Percentiles rank a stretch among this genome's conserved stretches.
These are phyloP conservation scores for Diprion similis DNA, from an alignment of 1,140 invertebrate species.

Conservation along the genomic window DNA sequence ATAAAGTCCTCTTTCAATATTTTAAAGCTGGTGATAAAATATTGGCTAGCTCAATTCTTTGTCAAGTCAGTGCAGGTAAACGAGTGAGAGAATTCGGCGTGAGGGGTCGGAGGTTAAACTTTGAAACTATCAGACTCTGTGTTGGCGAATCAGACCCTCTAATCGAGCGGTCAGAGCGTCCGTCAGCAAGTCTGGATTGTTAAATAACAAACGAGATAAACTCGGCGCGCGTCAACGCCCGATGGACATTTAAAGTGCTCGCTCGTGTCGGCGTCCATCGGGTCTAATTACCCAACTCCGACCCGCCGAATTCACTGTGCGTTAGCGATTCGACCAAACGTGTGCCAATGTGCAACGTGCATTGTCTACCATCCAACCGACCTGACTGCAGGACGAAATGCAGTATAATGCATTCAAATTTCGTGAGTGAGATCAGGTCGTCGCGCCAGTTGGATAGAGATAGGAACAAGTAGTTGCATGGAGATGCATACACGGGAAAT, in stretches of 20 bases:
- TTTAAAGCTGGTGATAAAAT: no score
- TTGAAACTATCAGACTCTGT: no score
- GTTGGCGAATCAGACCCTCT: no score
- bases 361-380: not conserved
- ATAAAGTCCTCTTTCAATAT: no score
- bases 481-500: not conserved
- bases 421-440: no score
- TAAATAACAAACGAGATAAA: constrained; percentile 49
- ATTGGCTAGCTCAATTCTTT: no score
- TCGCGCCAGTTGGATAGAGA: not conserved
- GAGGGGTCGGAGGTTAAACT: no score
- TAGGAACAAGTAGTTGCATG: not conserved
- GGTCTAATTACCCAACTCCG: constrained; percentile 43
- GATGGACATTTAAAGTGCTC: constrained; percentile 55
- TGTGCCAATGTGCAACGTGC: constrained; percentile 26
- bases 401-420: not conserved
- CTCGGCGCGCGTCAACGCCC: constrained; percentile 29
- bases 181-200: constrained; percentile 31
- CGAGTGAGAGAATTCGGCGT: no score
- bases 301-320: constrained; percentile 19
- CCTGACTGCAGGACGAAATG: not conserved
- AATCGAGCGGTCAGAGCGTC: not conserved
- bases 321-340: constrained; percentile 14
- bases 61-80: no score
- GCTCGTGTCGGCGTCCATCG: constrained; percentile 53